Conservation (phyloP, 2,113 vertebrate species). For the Panthera leo region DNA sequence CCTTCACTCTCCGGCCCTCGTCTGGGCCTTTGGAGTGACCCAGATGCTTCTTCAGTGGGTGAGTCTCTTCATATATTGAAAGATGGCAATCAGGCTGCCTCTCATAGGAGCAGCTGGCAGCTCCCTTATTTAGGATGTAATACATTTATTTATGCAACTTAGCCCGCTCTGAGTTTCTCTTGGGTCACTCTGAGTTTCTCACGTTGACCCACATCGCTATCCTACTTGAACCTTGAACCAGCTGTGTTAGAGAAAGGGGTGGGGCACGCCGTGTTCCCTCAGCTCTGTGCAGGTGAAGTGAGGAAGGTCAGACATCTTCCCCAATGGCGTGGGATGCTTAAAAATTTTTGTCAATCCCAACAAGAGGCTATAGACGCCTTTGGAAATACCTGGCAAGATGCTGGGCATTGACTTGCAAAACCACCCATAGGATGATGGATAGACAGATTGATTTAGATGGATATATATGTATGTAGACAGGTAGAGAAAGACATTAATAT, state of each 20-base stretch:
- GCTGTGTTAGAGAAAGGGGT: background rate
- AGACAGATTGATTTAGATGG: background rate
- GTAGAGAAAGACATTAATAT: background rate
- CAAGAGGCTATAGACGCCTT: fast-evolving
- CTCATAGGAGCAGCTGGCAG: no score
- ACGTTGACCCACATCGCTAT: background rate
- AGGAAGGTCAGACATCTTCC: background rate
- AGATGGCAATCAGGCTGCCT: background rate
- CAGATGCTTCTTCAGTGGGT: fast-evolving
- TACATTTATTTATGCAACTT: background rate
- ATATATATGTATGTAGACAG: background rate
- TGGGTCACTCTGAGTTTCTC: background rate
- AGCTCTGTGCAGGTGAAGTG: background rate
- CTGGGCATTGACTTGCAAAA: background rate
- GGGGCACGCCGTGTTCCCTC: background rate
- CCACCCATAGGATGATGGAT: background rate
- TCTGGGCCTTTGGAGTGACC: background rate
- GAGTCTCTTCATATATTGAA: background rate
- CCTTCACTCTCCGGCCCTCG: background rate
- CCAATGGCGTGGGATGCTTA: background rate
- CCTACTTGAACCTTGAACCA: background rate
- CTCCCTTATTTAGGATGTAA: background rate
- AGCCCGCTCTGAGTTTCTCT: background rate
- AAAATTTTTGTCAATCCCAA: background rate
- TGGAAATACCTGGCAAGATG: background rate